These are phyloP conservation scores for Rotaria macrura DNA, from an alignment of 2,888 invertebrate species.

Conservation along the genomic window DNA sequence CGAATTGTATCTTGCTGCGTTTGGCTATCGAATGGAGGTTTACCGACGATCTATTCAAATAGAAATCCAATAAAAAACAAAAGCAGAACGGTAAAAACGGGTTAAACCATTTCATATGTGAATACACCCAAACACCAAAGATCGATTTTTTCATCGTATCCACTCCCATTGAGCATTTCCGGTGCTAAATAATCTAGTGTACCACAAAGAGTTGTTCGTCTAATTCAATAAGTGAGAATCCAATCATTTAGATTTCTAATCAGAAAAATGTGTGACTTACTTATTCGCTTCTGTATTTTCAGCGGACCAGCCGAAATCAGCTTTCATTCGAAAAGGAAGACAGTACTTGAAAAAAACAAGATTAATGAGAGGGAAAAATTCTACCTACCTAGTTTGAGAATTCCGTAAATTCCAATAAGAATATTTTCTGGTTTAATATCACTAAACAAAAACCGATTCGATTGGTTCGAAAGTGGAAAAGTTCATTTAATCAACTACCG, in stretches of 20 bases:
- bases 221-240: conserved; percentile 40
- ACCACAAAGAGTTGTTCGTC: conserved; percentile 80
- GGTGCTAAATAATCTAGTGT: conserved; percentile 89
- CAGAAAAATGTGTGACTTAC: too few relatives aligned
- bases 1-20: conserved; percentile 50
- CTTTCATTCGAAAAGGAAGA: too few relatives aligned
- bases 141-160: conserved; percentile 71
- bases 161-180: conserved; percentile 80
- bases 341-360: too few relatives aligned
- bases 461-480: too few relatives aligned
- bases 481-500: background rate
- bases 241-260: background rate
- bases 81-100: background rate
- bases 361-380: too few relatives aligned
- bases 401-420: conserved; percentile 28
- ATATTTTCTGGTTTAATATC: conserved; percentile 34
- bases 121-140: conserved; percentile 89
- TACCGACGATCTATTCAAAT: conserved; percentile 55
- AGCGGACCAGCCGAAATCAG: conserved; percentile 32
- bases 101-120: conserved; percentile 77
- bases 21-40: conserved; percentile 78
- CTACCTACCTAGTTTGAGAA: conserved; percentile 20
- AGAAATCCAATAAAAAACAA: too few relatives aligned
- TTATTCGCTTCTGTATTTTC: background rate
- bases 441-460: too few relatives aligned